Evolutionary conservation across 2,113 vertebrate genomes (phyloP), one percentile per base, ranked within the genome.

Genomic region (Eptatretus burgeri): DNA sequence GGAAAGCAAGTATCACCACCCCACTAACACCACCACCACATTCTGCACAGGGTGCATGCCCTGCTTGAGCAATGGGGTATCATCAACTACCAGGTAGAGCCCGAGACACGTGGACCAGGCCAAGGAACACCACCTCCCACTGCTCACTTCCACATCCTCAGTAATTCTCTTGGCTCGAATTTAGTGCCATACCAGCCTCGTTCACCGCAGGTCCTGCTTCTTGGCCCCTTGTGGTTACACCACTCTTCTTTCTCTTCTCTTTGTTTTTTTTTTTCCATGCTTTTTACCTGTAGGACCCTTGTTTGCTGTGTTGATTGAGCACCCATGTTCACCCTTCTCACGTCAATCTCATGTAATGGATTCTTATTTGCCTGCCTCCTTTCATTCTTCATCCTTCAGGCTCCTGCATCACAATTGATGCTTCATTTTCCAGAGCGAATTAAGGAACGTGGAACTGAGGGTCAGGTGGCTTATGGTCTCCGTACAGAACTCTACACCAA

Each of bases 31-130:
- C 27, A 41, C 27, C 27, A 41, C 27, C 27, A 41, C 27, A 41
- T 41, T 41, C 7, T 41, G 27, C 27, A 1, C 49, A 98, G 91
- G 68, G 89, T 85, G 1, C 91, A 94, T 11, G 89, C 91, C 0
- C 95, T 95, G 67, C 71, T 98, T 77, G 91, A 95, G 76, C 91
- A 98, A 69, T 95, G 91, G 91, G 91, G 91, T 14, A 79, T 95
- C 60, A 82, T 95, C 50, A 98, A 98, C 70, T 95, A 98, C 71
- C 91, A 98, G 65, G 91, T 98, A 51, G 91, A 98, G n/a, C 75
- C 86, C 0, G 89, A 98, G 52, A 93, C 27, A 41, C 27, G 84
- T 66, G 78, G 87, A 2, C 89, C 89, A 1, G 76, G 91, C 71
- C 86, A 88, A 1, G 94, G 91, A 88, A 88, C 88, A 0, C 89